Evolutionary conservation across 2,113 vertebrate species (phyloP).

Genomic region (Hydropotes inermis): DNA sequence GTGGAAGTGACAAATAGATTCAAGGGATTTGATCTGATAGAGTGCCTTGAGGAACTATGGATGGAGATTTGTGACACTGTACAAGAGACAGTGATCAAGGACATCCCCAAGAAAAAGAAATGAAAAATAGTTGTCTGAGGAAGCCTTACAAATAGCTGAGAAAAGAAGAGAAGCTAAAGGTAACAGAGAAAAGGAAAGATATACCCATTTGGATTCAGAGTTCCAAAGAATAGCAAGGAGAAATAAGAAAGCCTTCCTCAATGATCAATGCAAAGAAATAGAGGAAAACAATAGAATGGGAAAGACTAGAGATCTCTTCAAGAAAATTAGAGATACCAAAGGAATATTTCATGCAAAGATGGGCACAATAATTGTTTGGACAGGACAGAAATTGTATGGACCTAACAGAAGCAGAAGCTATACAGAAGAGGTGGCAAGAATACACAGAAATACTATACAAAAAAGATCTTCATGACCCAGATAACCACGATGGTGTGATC

Average conservation of each 20-base stretch:
- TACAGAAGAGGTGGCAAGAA: background rate
- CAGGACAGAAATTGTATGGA: background rate
- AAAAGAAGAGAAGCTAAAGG: background rate
- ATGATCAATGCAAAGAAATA: background rate
- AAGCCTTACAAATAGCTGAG: background rate
- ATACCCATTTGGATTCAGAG: background rate
- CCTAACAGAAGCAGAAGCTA: background rate
- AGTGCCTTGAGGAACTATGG: background rate
- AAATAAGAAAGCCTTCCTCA: background rate
- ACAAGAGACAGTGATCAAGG: background rate
- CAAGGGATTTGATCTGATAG: background rate
- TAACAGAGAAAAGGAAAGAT: background rate
- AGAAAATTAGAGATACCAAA: background rate
- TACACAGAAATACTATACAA: background rate
- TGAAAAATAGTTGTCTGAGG: background rate
- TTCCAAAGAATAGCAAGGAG: background rate
- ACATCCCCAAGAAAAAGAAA: background rate
- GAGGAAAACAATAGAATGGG: background rate
- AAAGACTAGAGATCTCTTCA: background rate
- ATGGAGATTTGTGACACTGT: background rate
- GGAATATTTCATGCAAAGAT: background rate
- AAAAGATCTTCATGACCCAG: background rate
- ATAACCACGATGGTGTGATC: background rate
- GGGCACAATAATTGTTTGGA: background rate
- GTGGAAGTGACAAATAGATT: background rate